phyloP scores from a whole-genome alignment of 2,113 vertebrate genomes.

The Elachura formosa region DNA sequence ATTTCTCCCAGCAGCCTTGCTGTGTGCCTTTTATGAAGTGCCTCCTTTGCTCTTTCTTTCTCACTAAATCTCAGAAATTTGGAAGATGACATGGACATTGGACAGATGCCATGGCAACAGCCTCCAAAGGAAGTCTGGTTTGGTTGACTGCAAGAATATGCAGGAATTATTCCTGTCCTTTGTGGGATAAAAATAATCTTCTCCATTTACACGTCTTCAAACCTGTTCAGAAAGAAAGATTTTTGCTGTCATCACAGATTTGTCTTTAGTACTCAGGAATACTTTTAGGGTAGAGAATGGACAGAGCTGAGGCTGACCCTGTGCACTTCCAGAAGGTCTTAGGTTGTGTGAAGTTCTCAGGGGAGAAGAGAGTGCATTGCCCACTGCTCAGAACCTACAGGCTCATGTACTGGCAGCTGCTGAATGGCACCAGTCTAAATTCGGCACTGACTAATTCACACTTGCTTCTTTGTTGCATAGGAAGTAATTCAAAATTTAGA shows the following conservation, averaged over 20 bases:
- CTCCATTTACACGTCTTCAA: not conserved
- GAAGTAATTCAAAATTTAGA: not conserved
- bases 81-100: not conserved
- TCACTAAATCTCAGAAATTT: not conserved
- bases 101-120: slow-evolving; percentile 25
- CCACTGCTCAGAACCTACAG: not conserved
- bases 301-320: not conserved
- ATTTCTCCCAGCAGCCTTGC: not conserved
- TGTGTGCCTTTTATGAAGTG: not conserved
- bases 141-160: not conserved
- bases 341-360: rapidly evolving
- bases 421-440: not conserved
- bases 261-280: not conserved
- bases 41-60: not conserved
- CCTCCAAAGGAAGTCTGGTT: not conserved
- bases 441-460: not conserved
- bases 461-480: not conserved
- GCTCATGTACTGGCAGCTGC: not conserved
- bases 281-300: not conserved
- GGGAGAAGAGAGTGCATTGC: not conserved
- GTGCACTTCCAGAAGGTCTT: not conserved
- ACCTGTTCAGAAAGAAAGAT: not conserved
- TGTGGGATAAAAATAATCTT: not conserved
- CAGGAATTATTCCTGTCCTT: not conserved
- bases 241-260: not conserved